A percentile compares a stretch with the other conserved stretches of the same genome.
These are phyloP conservation scores for Laothoe populi DNA, from an alignment of 2,888 invertebrate species.

Conservation along the genomic window DNA sequence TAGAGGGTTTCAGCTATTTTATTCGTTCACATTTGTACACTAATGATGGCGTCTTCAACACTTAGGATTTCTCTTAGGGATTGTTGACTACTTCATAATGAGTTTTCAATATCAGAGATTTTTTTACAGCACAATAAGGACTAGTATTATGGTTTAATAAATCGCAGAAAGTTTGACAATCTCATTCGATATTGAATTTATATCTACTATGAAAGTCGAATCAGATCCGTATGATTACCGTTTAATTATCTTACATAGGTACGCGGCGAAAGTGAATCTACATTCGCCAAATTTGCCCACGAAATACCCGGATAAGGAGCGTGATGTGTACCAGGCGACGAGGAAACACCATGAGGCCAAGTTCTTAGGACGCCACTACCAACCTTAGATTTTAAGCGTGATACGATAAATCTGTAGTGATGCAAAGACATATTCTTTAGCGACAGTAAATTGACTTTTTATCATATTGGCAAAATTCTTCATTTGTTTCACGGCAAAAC, in stretches of 20 bases:
- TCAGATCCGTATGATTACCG: background rate
- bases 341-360: conserved; percentile 83
- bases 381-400: conserved; percentile 52
- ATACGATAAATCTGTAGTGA: background rate
- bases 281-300: conserved; percentile 95
- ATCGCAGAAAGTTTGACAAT: too few species aligned
- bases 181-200: too few species aligned
- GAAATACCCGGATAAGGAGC: conserved; percentile 93
- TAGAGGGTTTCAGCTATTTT: too few species aligned
- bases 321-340: conserved; percentile 94
- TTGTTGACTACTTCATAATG: too few species aligned
- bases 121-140: too few species aligned
- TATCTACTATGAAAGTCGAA: too few species aligned
- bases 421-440: conserved; percentile 8
- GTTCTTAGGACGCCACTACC: conserved; percentile 71
- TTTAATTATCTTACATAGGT: conserved; percentile 69
- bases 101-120: too few species aligned
- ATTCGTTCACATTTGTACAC: too few species aligned
- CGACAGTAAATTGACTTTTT: background rate
- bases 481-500: too few species aligned
- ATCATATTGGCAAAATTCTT: background rate
- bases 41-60: too few species aligned
- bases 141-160: too few species aligned
- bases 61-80: too few species aligned
- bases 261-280: conserved; percentile 92